These are phyloP conservation scores for Trichosurus vulpecula DNA, from an alignment of 2,797 vertebrate genomes.

Conservation along the genomic window DNA sequence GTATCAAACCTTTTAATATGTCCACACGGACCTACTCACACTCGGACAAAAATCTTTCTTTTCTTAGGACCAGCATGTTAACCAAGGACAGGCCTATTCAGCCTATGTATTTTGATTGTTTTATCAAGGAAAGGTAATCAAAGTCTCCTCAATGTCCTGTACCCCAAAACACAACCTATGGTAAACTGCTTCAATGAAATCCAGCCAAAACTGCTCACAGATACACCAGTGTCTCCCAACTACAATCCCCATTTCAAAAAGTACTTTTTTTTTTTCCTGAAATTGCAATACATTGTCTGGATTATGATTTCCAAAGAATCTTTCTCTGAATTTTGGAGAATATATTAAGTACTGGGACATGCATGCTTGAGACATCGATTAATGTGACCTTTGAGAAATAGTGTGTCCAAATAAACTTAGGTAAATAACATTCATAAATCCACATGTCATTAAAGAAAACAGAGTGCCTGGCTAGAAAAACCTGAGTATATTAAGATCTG, in stretches of 20 bases:
- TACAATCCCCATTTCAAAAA: neutral
- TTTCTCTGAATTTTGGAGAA: neutral
- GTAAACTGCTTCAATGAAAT: conserved; percentile 53
- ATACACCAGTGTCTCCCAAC: neutral
- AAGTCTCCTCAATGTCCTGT: conserved; percentile 6
- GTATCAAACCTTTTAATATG: neutral
- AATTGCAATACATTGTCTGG: neutral
- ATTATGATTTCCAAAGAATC: neutral
- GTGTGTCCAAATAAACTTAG: neutral
- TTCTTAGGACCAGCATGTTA: conserved; percentile 31
- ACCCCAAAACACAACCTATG: neutral
- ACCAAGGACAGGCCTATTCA: conserved; percentile 32
- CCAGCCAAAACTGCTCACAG: conserved; percentile 21
- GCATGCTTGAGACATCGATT: neutral
- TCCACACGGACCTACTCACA: neutral
- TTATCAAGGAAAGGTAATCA: neutral
- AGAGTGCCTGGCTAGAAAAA: neutral
- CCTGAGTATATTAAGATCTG: neutral
- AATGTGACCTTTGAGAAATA: neutral
- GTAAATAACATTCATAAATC: neutral
- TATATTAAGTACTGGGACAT: neutral
- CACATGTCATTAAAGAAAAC: neutral
- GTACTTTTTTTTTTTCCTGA: neutral
- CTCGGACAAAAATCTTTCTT: neutral
- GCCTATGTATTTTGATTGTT: neutral